These are phyloP conservation scores for Fragum fragum DNA, from an alignment of 2,888 invertebrate genomes.

Conservation along the genomic window DNA sequence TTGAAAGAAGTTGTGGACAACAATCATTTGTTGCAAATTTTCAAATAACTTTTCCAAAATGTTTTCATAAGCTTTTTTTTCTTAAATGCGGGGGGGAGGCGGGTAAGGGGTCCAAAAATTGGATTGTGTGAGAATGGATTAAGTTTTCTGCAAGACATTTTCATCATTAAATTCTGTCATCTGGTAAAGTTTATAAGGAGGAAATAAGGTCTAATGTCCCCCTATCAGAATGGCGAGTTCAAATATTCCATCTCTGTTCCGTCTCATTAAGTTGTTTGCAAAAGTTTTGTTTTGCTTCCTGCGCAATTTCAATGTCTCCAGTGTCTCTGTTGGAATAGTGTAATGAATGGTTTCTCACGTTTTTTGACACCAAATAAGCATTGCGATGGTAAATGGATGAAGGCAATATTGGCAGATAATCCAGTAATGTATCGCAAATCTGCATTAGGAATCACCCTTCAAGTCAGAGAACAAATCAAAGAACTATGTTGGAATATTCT, in stretches of 20 bases:
- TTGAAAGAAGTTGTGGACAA: no score
- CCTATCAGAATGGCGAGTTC: neutral
- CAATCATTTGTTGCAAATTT: no score
- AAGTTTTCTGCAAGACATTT: no score
- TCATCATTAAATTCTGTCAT: no score
- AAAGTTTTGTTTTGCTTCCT: neutral
- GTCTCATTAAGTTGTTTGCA: conserved; percentile 1
- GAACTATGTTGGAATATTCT: no score
- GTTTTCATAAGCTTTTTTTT: no score
- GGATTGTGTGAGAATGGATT: no score
- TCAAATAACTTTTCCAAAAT: no score
- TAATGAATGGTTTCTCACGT: conserved; percentile 19
- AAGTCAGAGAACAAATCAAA: neutral
- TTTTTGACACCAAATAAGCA: conserved; percentile 21
- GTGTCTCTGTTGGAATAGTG: neutral
- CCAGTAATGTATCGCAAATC: conserved; percentile 7
- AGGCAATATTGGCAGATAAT: conserved; percentile 7
- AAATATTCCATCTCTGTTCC: conserved; percentile 3
- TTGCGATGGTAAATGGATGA: conserved; percentile 19
- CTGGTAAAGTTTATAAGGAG: no score
- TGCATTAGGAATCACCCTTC: conserved; percentile 6
- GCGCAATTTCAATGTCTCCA: conserved; percentile 8
- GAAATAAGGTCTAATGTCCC: no score
- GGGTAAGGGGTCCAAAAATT: no score
- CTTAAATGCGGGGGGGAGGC: no score